Evolutionary conservation across 1,140 invertebrate species (phyloP).

Genomic region (Thaumetopoea pityocampa): DNA sequence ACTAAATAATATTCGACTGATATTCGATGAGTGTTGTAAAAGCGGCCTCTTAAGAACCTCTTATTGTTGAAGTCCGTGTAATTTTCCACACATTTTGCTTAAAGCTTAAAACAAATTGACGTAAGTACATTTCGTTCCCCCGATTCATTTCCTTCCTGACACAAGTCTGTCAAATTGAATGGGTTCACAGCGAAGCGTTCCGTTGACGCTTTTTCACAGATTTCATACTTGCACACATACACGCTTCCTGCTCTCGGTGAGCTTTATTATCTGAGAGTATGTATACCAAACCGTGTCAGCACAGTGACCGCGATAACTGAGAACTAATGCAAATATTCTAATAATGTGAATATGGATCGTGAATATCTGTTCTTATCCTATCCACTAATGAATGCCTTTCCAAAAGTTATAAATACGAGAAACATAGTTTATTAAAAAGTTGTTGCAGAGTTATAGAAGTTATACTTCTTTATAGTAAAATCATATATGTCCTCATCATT

Average conservation of each 20-base stretch:
- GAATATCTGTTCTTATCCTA: too few species aligned
- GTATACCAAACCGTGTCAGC: conserved; percentile 52
- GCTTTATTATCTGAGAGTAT: conserved; percentile 45
- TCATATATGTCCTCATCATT: too few species aligned
- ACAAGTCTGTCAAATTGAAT: conserved; percentile 13
- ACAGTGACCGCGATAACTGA: conserved; percentile 33
- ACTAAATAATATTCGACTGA: too few species aligned
- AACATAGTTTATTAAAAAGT: too few species aligned
- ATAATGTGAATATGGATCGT: background rate
- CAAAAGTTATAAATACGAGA: too few species aligned
- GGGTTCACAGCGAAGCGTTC: conserved; percentile 9
- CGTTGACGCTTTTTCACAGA: conserved; percentile 24
- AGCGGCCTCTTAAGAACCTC: background rate
- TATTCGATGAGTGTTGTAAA: too few species aligned
- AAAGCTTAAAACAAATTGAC: conserved; percentile 30
- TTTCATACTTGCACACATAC: conserved; percentile 35
- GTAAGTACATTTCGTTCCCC: conserved; percentile 30
- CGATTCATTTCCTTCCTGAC: conserved; percentile 31
- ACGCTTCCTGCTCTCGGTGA: conserved; percentile 43
- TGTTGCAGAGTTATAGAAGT: too few species aligned
- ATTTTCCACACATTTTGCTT: conserved; percentile 8
- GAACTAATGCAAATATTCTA: conserved; percentile 4
- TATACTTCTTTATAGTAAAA: too few species aligned
- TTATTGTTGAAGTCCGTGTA: background rate
- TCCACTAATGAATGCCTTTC: too few species aligned